A percentile compares a stretch with the other conserved stretches of the same genome.
These are phyloP conservation scores for Leptarthrus brevirostris DNA, from an alignment of 2,888 invertebrate genomes.

Conservation along the genomic window DNA sequence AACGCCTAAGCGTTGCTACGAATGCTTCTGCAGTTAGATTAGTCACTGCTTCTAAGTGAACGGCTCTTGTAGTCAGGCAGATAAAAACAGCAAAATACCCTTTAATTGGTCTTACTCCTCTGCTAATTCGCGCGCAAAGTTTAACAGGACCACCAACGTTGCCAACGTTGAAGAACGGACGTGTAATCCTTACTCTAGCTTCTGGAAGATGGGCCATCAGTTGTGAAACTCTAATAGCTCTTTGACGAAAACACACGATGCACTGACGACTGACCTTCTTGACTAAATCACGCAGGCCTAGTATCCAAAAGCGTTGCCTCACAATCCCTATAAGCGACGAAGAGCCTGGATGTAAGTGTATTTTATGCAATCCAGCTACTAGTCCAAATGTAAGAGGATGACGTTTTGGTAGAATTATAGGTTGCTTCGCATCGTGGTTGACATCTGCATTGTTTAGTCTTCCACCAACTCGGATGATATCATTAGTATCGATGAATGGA, in stretches of 20 bases:
- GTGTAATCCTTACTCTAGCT: neutral
- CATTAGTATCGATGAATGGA: slow-evolving; percentile 54
- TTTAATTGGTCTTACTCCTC: neutral
- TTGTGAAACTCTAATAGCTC: neutral
- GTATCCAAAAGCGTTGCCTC: neutral
- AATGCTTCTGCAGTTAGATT: slow-evolving; percentile 11
- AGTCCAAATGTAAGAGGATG: neutral
- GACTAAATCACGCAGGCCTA: neutral
- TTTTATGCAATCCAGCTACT: neutral
- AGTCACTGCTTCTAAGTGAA: neutral
- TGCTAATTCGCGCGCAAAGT: neutral
- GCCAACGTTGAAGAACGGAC: slow-evolving; percentile 15
- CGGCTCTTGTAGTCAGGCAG: slow-evolving; percentile 3
- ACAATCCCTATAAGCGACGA: neutral
- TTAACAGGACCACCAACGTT: neutral
- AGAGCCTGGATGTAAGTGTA: too few relatives aligned
- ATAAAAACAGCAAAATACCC: slow-evolving; percentile 4
- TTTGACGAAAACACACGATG: neutral
- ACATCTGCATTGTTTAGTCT: slow-evolving; percentile 54
- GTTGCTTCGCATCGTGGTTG: slow-evolving; percentile 53
- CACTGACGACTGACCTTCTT: neutral
- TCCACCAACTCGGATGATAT: slow-evolving; percentile 58
- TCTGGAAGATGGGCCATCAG: too few relatives aligned
- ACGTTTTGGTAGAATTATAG: slow-evolving; percentile 55
- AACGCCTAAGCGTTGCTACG: neutral